These are phyloP conservation scores for Cyclophora punctaria DNA, from an alignment of 2,888 invertebrate genomes.

Conservation along the genomic window DNA sequence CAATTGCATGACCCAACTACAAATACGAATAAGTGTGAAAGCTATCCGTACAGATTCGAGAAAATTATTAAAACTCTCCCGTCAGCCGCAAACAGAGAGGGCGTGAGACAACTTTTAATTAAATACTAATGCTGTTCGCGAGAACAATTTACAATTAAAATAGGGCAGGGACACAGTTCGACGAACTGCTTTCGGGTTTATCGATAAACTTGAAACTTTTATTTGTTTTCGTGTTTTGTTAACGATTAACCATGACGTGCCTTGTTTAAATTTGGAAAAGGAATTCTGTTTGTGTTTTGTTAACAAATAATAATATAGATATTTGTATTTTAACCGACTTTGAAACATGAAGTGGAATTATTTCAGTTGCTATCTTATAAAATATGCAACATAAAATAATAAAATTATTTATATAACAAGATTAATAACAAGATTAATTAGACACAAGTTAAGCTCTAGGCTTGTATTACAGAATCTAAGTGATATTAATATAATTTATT, in stretches of 20 bases:
- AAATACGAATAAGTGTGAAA: constrained; percentile 7
- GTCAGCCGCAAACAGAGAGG: constrained; percentile 38
- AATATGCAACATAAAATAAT: too few relatives aligned
- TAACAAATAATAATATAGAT: neutral
- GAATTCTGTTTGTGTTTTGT: neutral
- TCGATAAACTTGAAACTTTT: constrained; percentile 23
- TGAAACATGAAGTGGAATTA: too few relatives aligned
- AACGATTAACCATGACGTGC: constrained; percentile 3
- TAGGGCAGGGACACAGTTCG: constrained; percentile 30
- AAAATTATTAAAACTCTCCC: constrained; percentile 40
- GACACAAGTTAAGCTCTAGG: too few relatives aligned
- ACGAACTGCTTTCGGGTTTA: constrained; percentile 8
- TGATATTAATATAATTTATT: too few relatives aligned
- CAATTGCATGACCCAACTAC: too few relatives aligned
- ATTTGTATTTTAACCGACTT: too few relatives aligned
- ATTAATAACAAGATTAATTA: too few relatives aligned
- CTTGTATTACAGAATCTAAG: too few relatives aligned
- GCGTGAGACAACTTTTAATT: constrained; percentile 64
- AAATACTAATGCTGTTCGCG: constrained; percentile 62
- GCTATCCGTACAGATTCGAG: constrained; percentile 14
- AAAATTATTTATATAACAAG: too few relatives aligned
- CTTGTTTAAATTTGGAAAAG: constrained; percentile 1
- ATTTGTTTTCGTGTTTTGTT: constrained; percentile 6
- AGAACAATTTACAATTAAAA: constrained; percentile 52
- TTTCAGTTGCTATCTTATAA: too few relatives aligned